phyloP scores from a whole-genome alignment of 2,888 invertebrate genomes.

The Oxyteleia sp. region DNA sequence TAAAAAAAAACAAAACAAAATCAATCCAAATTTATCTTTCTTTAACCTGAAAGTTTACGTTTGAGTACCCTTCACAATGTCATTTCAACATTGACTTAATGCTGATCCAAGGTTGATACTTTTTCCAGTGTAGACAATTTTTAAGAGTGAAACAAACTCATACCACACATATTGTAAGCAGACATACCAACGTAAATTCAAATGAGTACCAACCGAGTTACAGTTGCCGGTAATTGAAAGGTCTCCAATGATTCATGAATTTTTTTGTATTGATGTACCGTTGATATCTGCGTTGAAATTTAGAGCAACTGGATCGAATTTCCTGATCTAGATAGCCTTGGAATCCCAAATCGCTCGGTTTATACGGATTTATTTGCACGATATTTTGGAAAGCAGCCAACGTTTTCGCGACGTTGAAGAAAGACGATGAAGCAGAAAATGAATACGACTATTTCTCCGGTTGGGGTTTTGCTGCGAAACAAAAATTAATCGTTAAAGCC shows the following conservation, averaged over 20 bases:
- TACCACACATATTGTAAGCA: no score
- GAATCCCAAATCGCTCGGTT: slow-evolving; percentile 78
- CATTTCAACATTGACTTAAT: no score
- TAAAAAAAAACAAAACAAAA: no score
- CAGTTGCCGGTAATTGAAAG: no score
- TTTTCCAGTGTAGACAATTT: no score
- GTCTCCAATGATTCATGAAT: neutral
- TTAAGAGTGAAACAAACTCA: no score
- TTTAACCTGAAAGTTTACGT: no score
- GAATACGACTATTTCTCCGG: slow-evolving; percentile 28
- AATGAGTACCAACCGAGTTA: no score
- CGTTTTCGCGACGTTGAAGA: slow-evolving; percentile 53
- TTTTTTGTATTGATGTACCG: neutral
- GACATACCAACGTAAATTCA: no score
- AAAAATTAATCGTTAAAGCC: slow-evolving; percentile 4
- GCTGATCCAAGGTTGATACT: no score
- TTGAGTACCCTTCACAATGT: no score
- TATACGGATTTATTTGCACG: slow-evolving; percentile 81
- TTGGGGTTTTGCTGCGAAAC: neutral
- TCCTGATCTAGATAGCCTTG: slow-evolving; percentile 81
- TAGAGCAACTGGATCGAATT: slow-evolving; percentile 80
- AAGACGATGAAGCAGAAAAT: slow-evolving; percentile 56
- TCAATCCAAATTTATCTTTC: no score
- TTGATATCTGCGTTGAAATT: slow-evolving; percentile 45
- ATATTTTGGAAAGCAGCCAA: slow-evolving; percentile 81